A percentile compares a stretch with the other conserved stretches of the same genome.
phyloP scores from a whole-genome alignment of 1,140 invertebrate genomes.

The Aphelenchoides besseyi region DNA sequence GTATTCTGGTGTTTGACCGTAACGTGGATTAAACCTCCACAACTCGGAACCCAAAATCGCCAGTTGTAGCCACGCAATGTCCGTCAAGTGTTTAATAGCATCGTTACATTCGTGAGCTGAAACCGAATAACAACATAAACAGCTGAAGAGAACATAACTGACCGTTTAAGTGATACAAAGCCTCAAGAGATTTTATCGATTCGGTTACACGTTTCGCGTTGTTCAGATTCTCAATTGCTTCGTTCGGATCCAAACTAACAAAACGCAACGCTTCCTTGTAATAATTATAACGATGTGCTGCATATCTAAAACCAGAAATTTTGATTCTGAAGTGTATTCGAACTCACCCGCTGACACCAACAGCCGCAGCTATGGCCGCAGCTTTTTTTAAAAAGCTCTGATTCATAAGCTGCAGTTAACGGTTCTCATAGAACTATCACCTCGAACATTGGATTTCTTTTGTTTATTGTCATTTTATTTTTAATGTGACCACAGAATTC shows the following conservation, averaged over 20 bases:
- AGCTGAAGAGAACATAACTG: not conserved
- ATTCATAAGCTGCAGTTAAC: not conserved
- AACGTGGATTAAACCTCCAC: constrained; percentile 13
- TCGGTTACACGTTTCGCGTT: not conserved
- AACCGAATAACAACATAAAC: not conserved
- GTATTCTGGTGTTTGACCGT: not conserved
- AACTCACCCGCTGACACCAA: not conserved
- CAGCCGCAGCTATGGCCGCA: not conserved
- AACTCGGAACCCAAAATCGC: constrained; percentile 9
- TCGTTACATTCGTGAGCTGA: constrained; percentile 8
- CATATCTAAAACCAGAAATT: not conserved
- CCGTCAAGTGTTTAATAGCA: constrained; percentile 7
- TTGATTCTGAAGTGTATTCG: too few species aligned
- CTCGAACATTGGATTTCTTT: too few species aligned
- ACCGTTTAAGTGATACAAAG: constrained; percentile 2
- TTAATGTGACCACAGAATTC: too few species aligned
- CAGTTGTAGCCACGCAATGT: not conserved
- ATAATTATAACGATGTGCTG: not conserved
- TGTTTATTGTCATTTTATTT: too few species aligned
- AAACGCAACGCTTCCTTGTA: not conserved
- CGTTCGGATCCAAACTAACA: constrained; percentile 19
- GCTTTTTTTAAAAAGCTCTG: not conserved
- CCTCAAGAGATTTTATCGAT: constrained; percentile 22
- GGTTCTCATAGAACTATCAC: not conserved
- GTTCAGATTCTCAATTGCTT: constrained; percentile 23